These are phyloP conservation scores for Eupithecia dodoneata DNA, from an alignment of 2,888 invertebrate genomes.

Conservation along the genomic window DNA sequence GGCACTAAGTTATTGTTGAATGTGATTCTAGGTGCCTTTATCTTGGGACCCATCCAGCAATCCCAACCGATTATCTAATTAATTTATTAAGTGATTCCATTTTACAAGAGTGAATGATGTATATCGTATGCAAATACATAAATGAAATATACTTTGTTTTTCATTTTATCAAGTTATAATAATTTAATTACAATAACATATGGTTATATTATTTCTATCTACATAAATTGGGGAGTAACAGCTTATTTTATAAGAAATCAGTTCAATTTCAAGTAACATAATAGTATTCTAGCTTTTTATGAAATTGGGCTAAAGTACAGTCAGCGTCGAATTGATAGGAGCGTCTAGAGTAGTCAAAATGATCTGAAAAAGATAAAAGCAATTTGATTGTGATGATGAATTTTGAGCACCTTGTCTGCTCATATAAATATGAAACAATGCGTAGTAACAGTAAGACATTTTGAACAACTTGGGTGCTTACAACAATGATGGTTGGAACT, in stretches of 20 bases:
- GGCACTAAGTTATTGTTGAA: background rate
- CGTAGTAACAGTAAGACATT: too few species aligned
- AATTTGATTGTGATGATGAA: too few species aligned
- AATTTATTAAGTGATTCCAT: slow-evolving; percentile 16
- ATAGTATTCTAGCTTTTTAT: slow-evolving; percentile 1
- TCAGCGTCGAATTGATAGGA: too few species aligned
- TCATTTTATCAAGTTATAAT: slow-evolving; percentile 16
- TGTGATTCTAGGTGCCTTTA: background rate
- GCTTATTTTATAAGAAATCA: slow-evolving; percentile 25
- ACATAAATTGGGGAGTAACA: slow-evolving; percentile 25
- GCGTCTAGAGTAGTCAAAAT: too few species aligned
- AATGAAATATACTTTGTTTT: slow-evolving; percentile 10
- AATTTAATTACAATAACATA: slow-evolving; percentile 18
- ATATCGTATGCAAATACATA: slow-evolving; percentile 24
- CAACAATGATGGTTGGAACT: too few species aligned
- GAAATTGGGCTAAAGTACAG: background rate
- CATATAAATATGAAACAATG: too few species aligned
- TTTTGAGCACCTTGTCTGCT: too few species aligned
- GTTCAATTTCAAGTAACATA: slow-evolving; percentile 17
- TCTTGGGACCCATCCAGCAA: background rate
- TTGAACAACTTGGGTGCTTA: too few species aligned
- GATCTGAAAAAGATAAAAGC: too few species aligned
- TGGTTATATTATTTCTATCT: slow-evolving; percentile 21
- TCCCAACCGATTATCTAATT: background rate
- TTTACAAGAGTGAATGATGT: slow-evolving; percentile 17